phyloP scores from a whole-genome alignment of 1,140 invertebrate genomes.

The Heliothis virescens region DNA sequence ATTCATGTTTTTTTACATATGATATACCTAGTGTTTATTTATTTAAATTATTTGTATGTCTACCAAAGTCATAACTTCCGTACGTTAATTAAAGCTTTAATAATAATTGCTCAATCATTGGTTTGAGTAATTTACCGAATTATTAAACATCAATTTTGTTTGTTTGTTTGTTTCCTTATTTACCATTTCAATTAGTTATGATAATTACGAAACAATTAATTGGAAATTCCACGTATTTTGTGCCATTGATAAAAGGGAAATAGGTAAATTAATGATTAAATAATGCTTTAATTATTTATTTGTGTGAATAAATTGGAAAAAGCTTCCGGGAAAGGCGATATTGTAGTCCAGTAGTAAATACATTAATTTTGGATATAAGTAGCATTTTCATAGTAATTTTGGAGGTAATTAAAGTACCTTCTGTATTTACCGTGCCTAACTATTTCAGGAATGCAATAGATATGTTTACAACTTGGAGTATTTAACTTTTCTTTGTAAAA shows the following conservation, averaged over 20 bases:
- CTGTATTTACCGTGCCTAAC: no score
- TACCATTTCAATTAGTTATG: background rate
- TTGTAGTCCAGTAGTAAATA: no score
- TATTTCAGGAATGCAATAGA: no score
- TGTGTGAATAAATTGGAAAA: background rate
- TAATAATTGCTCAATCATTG: conserved; percentile 21
- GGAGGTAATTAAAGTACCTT: no score
- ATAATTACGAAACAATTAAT: background rate
- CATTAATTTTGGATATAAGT: background rate
- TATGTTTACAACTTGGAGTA: no score
- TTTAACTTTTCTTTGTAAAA: no score
- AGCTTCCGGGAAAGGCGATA: background rate
- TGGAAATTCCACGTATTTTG: no score
- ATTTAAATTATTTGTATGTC: background rate
- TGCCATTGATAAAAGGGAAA: no score
- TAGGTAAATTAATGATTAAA: background rate
- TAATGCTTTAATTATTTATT: background rate
- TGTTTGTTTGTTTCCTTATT: conserved; percentile 28
- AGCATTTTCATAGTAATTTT: background rate
- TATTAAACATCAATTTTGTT: conserved; percentile 22
- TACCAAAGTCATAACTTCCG: conserved; percentile 13
- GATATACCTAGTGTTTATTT: no score
- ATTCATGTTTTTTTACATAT: background rate
- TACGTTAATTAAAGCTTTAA: background rate
- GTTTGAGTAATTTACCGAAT: conserved; percentile 13